A percentile compares a stretch with the other conserved stretches of the same genome.
phyloP scores from a whole-genome alignment of 2,113 vertebrate genomes.

The Gymnogyps californianus region DNA sequence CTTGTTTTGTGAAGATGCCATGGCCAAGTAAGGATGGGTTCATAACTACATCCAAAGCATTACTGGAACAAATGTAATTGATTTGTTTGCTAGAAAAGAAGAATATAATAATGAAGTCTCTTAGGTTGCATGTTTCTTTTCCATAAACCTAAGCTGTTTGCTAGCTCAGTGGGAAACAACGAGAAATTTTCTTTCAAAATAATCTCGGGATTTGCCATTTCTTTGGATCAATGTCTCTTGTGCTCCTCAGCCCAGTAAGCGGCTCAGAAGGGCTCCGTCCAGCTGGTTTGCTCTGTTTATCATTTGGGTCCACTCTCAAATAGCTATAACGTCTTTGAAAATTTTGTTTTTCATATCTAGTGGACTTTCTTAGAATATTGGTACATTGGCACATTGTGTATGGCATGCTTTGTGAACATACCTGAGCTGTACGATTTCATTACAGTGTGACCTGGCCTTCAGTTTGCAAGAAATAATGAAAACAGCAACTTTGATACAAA shows the following conservation, averaged over 20 bases:
- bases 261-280: background rate
- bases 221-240: background rate
- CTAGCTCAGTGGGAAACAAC: background rate
- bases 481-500: background rate
- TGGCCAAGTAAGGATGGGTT: background rate
- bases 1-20: background rate
- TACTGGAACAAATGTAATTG: background rate
- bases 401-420: no score
- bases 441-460: background rate
- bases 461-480: background rate
- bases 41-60: background rate
- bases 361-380: background rate
- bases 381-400: no score
- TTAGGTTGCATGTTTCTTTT: background rate
- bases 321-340: background rate
- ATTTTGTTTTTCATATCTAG: background rate
- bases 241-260: background rate
- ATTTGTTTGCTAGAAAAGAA: background rate
- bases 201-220: background rate
- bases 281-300: background rate
- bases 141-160: background rate
- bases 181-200: background rate
- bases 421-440: rapidly evolving
- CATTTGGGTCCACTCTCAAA: background rate
- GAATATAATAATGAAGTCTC: background rate